phyloP scores from a whole-genome alignment of 1,140 invertebrate genomes.

The Stenopsyche tienmushanensis region DNA sequence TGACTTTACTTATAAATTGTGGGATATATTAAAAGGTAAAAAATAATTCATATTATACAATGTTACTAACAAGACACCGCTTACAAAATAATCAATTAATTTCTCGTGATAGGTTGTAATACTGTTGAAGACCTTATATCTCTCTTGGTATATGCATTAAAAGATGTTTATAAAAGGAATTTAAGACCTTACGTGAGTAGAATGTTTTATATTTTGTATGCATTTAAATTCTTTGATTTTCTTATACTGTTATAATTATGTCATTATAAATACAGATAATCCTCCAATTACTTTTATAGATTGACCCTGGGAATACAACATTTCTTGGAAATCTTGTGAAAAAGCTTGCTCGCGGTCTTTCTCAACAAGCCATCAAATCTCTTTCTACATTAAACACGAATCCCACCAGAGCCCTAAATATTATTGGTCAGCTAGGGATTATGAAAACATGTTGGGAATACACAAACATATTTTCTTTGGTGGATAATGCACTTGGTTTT shows the following conservation, averaged over 20 bases:
- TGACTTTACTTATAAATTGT: slow-evolving; percentile 54
- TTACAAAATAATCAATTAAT: neutral
- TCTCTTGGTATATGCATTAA: slow-evolving; percentile 49
- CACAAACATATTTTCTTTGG: slow-evolving; percentile 49
- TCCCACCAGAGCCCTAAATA: slow-evolving; percentile 48
- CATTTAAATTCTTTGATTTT: neutral
- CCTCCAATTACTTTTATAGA: slow-evolving; percentile 44
- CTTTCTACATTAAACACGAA: slow-evolving; percentile 49
- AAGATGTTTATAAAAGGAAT: slow-evolving; percentile 53
- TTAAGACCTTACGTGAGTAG: slow-evolving; percentile 54
- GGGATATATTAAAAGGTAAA: slow-evolving; percentile 55
- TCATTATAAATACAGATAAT: neutral
- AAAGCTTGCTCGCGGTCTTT: slow-evolving; percentile 51
- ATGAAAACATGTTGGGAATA: slow-evolving; percentile 55
- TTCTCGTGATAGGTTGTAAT: neutral
- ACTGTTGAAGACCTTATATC: slow-evolving; percentile 52
- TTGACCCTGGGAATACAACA: slow-evolving; percentile 53
- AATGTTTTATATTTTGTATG: neutral
- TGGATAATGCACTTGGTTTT: slow-evolving; percentile 52
- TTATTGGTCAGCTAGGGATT: slow-evolving; percentile 51
- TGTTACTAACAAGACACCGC: neutral
- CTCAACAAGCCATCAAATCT: slow-evolving; percentile 51
- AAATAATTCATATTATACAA: slow-evolving; percentile 10
- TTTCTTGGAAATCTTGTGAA: slow-evolving; percentile 51
- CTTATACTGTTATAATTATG: no score